phyloP scores from a whole-genome alignment of 2,888 invertebrate species.

The Sminthurinus aureus region DNA sequence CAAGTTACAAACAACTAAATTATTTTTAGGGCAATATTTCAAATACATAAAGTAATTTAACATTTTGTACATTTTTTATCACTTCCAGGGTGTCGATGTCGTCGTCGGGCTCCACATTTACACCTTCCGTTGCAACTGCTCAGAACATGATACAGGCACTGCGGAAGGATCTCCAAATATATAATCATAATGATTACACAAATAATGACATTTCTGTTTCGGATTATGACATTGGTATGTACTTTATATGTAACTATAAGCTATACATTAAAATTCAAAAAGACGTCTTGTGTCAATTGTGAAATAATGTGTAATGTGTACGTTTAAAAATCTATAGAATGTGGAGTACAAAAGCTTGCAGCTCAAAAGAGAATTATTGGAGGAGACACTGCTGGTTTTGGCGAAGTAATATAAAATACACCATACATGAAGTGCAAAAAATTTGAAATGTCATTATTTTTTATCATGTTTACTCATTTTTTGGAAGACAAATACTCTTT shows the following conservation, averaged over 20 bases:
- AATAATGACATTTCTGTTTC: conserved; percentile 58
- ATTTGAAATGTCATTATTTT: no score
- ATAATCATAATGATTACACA: conserved; percentile 24
- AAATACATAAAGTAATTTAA: neutral
- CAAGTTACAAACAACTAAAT: no score
- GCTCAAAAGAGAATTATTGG: conserved; percentile 80
- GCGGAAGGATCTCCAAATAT: conserved; percentile 52
- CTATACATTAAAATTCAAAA: neutral
- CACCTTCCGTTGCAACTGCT: conserved; percentile 30
- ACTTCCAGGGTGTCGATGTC: conserved; percentile 23
- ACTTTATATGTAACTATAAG: neutral
- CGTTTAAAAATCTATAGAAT: conserved; percentile 64
- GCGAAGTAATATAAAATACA: conserved; percentile 68
- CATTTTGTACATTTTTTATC: neutral
- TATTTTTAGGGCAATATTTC: no score
- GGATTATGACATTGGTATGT: conserved; percentile 58
- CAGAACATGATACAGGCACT: conserved; percentile 53
- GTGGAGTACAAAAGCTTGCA: conserved; percentile 72
- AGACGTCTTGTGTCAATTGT: neutral
- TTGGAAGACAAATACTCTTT: no score
- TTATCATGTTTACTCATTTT: no score
- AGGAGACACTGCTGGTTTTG: conserved; percentile 76
- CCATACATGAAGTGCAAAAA: no score
- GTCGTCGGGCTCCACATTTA: conserved; percentile 28
- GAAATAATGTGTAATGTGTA: conserved; percentile 25